Percentiles rank a stretch among this genome's conserved stretches.
Conservation (phyloP, 2,888 invertebrate genomes). For the Cactoblastis cactorum region DNA sequence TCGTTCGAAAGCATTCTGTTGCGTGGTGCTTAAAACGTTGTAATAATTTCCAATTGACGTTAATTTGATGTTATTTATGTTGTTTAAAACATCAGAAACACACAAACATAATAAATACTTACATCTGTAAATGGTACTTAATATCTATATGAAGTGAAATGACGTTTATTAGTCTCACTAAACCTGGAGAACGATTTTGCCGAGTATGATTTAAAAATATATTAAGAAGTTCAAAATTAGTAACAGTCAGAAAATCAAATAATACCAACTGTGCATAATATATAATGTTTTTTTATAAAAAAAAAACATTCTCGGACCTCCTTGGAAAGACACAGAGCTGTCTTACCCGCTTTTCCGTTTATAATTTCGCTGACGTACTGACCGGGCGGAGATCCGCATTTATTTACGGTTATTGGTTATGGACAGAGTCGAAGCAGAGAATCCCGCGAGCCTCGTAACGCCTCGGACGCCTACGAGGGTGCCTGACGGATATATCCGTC, state of each 20-base stretch:
- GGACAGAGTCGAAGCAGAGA: conserved; percentile 63
- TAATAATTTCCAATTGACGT: not conserved
- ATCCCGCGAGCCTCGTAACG: conserved; percentile 75
- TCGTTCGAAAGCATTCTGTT: conserved; percentile 29
- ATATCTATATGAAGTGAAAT: too few relatives aligned
- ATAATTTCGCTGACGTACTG: conserved; percentile 36
- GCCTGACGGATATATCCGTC: conserved; percentile 75
- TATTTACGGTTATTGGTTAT: conserved; percentile 80
- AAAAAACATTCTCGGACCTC: not conserved
- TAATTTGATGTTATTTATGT: conserved; percentile 1
- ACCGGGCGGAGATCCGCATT: conserved; percentile 46
- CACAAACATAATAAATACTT: not conserved
- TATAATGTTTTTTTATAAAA: not conserved
- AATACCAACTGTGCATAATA: too few relatives aligned
- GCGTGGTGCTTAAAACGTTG: conserved; percentile 11
- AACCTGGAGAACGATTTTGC: too few relatives aligned
- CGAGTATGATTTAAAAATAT: too few relatives aligned
- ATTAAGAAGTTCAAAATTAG: too few relatives aligned
- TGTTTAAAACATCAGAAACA: not conserved
- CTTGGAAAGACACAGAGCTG: not conserved
- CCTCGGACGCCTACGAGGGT: conserved; percentile 65
- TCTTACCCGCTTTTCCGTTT: conserved; percentile 21
- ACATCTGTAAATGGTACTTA: not conserved
- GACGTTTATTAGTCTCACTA: too few relatives aligned
- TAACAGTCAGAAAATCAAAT: too few relatives aligned